These are phyloP conservation scores for Drosophila serrata DNA, from an alignment of 1,140 invertebrate species.

Conservation along the genomic window DNA sequence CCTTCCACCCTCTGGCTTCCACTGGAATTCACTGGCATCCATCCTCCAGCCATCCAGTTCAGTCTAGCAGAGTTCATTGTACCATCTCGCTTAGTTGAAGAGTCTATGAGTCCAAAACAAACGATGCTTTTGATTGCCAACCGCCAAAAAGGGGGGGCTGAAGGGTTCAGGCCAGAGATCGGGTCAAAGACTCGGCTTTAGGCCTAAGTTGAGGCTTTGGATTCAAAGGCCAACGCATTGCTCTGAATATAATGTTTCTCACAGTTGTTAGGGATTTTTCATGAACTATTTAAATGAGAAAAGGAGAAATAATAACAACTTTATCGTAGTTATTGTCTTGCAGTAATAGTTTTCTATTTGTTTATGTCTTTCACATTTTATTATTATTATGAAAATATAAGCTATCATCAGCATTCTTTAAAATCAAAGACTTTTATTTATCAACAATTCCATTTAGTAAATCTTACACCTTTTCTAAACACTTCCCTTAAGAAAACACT, in stretches of 20 bases:
- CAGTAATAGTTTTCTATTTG: background rate
- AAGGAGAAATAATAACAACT: background rate
- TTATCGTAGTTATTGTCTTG: background rate
- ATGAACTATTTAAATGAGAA: background rate
- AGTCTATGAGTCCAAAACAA: conserved; percentile 75
- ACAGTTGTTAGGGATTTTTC: conserved; percentile 23
- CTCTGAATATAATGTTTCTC: conserved; percentile 27
- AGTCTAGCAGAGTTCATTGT: conserved; percentile 72
- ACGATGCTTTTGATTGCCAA: conserved; percentile 80
- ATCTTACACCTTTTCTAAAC: background rate
- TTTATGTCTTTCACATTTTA: no score
- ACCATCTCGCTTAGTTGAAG: conserved; percentile 76
- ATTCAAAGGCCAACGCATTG: conserved; percentile 19
- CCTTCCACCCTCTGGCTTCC: no score
- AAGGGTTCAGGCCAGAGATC: conserved; percentile 27
- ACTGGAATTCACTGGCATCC: conserved; percentile 6
- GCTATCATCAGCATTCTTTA: background rate
- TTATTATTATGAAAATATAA: background rate
- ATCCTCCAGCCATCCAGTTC: conserved; percentile 13
- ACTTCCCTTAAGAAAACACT: conserved; percentile 14
- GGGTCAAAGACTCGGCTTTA: conserved; percentile 54
- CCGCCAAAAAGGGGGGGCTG: conserved; percentile 13
- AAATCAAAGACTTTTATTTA: background rate
- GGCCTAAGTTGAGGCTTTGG: conserved; percentile 19
- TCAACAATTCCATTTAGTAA: background rate